Percentiles rank a stretch among this genome's conserved stretches.
phyloP scores from a whole-genome alignment of 2,888 invertebrate genomes.

The Thelaira solivaga region DNA sequence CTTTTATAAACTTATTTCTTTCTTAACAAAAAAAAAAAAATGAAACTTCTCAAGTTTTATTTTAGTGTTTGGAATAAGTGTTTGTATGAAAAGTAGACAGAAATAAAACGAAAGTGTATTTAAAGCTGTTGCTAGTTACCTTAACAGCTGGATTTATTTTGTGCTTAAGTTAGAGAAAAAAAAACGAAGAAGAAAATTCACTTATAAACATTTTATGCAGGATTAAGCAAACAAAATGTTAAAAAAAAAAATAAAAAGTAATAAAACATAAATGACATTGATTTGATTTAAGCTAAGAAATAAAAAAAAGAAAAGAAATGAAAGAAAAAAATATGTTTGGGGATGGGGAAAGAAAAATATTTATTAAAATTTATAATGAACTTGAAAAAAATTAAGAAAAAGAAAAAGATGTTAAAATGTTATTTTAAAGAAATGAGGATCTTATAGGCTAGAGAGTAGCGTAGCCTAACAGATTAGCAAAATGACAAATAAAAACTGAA shows the following conservation, averaged over 20 bases:
- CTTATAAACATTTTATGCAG: conserved; percentile 20
- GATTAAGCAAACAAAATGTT: conserved; percentile 11
- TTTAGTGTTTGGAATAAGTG: neutral
- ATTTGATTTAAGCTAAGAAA: conserved; percentile 27
- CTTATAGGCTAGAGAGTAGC: too few relatives aligned
- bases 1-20: neutral
- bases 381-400: too few relatives aligned
- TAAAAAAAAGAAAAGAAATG: neutral
- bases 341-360: neutral
- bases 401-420: too few relatives aligned
- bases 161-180: neutral
- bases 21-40: too few relatives aligned
- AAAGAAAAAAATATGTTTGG: neutral
- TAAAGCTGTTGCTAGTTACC: neutral
- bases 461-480: too few relatives aligned
- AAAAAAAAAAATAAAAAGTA: conserved; percentile 1
- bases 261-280: conserved; percentile 40
- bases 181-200: neutral
- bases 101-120: neutral
- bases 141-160: neutral
- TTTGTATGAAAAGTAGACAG: neutral
- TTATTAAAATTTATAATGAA: too few relatives aligned
- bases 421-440: too few relatives aligned
- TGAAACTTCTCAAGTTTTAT: neutral
- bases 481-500: too few relatives aligned